Evolutionary conservation across 2,888 invertebrate species (phyloP), one percentile per base, ranked within the genome.

Genomic region (Stenoptilia bipunctidactyla): DNA sequence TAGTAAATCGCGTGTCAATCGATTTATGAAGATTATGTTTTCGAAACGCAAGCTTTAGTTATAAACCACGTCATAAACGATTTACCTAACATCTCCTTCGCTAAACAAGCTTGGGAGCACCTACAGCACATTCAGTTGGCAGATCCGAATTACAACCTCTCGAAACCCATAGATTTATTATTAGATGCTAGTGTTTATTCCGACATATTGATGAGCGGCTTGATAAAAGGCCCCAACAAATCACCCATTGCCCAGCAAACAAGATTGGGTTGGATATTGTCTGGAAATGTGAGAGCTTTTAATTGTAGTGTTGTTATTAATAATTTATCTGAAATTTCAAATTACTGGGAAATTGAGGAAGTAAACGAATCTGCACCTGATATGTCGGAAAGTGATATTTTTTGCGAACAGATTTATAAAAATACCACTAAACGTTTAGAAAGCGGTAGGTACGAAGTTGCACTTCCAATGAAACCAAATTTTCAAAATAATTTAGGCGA

Each of bases 81-180:
- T 35, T 36, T 46, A 36, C 48, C 46, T 14, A 48, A 45, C 36
- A 33, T 6, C 2, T 37, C 43, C 1, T 45, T 49, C 30, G 35
- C n/a, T 1, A 49, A 45, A 25, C 40, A 36, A 27, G n/a, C 40
- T 15, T 45, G 44, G 46, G 38, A 41, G 15, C 45, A 48, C 37
- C 15, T 49, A 2, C 41, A 44, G 20, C 15, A 44, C 15, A 40
- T 50, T 3, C 13, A 40, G 2, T 30, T 50, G 3, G 50, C 47
- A 1, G 50, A 50, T 36, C 50, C 50, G 0, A 42, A 47, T 1
- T 50, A 44, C 14, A 42, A 42, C 13, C 10, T 42, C 1, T 42
- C 42, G 0, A 27, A 15, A 15, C 37, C 37, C 8, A 33, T 39
- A 2, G 43, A 43, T 20, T 15, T 43, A 13, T 27, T 42, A 3